A percentile compares a stretch with the other conserved stretches of the same genome.
Conservation (phyloP, 2,797 vertebrate species). For the Peromyscus attwateri region DNA sequence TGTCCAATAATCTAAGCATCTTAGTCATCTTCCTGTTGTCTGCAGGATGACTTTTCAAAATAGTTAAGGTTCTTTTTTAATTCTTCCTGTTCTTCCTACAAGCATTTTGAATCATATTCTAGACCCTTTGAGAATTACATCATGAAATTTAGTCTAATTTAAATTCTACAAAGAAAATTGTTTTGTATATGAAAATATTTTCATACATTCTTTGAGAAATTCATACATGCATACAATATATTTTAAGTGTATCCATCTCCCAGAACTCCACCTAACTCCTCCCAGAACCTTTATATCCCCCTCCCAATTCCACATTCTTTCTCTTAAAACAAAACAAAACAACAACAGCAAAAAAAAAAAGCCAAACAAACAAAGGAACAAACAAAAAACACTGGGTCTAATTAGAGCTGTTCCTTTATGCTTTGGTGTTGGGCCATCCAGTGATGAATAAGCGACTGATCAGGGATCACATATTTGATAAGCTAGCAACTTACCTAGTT, state of each 20-base stretch:
- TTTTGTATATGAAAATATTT: background rate
- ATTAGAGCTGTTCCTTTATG: background rate
- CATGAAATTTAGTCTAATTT: background rate
- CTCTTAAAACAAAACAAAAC: background rate
- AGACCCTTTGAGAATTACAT: background rate
- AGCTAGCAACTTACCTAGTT: background rate
- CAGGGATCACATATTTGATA: background rate
- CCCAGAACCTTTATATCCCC: background rate
- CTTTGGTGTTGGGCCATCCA: background rate
- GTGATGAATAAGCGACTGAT: background rate
- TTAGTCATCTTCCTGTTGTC: background rate
- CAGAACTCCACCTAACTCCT: rapidly evolving
- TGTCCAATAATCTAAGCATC: background rate
- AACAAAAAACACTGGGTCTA: background rate
- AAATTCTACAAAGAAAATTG: background rate
- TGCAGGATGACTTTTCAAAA: background rate
- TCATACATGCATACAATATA: background rate
- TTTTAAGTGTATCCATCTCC: background rate
- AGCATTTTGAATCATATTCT: background rate
- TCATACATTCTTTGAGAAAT: background rate
- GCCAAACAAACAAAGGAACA: background rate
- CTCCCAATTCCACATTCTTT: background rate
- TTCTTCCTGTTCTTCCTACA: background rate
- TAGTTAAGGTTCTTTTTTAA: background rate
- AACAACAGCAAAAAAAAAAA: background rate